Conservation (phyloP, 92 coral and sea anemone species). For the Porites cylindrica region DNA sequence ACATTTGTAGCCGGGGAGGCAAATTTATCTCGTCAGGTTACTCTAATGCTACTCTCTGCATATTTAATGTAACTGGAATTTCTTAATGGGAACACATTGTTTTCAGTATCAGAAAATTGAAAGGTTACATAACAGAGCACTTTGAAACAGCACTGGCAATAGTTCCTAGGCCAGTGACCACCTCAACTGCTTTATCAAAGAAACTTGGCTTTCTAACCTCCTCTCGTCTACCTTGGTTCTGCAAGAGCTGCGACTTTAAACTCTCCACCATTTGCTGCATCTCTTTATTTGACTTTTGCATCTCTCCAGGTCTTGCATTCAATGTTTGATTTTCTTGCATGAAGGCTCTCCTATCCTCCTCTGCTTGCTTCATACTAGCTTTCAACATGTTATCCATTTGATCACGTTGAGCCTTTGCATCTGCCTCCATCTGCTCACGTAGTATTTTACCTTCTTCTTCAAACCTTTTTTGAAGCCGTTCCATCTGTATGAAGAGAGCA, state of each 20-base stretch:
- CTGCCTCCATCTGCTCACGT: slow-evolving; percentile 53
- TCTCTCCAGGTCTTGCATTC: slow-evolving; percentile 5
- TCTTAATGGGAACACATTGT: too few relatives aligned
- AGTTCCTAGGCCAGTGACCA: not conserved
- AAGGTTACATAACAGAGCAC: slow-evolving; percentile 25
- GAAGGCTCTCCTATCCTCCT: slow-evolving; percentile 44
- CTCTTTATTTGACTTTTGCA: slow-evolving; percentile 20
- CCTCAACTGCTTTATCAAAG: slow-evolving; percentile 23
- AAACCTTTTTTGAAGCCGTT: slow-evolving; percentile 39
- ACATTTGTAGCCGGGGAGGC: too few relatives aligned
- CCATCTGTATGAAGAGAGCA: slow-evolving; percentile 39
- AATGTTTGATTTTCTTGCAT: slow-evolving; percentile 37
- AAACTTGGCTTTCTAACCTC: slow-evolving; percentile 26
- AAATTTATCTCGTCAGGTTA: too few relatives aligned
- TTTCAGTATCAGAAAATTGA: too few relatives aligned
- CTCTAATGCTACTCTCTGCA: too few relatives aligned
- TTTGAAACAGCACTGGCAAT: slow-evolving; percentile 14
- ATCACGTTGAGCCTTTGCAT: slow-evolving; percentile 49
- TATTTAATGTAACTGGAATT: too few relatives aligned
- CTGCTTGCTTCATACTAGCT: slow-evolving; percentile 56
- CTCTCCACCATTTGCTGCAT: slow-evolving; percentile 6
- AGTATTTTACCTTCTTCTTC: slow-evolving; percentile 53
- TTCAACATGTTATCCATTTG: slow-evolving; percentile 72
- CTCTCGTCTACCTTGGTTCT: not conserved
- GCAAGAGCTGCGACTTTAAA: slow-evolving; percentile 8